Evolutionary conservation across 2,888 invertebrate genomes (phyloP), one percentile per base, ranked within the genome.

Genomic region (Malachius bipustulatus): DNA sequence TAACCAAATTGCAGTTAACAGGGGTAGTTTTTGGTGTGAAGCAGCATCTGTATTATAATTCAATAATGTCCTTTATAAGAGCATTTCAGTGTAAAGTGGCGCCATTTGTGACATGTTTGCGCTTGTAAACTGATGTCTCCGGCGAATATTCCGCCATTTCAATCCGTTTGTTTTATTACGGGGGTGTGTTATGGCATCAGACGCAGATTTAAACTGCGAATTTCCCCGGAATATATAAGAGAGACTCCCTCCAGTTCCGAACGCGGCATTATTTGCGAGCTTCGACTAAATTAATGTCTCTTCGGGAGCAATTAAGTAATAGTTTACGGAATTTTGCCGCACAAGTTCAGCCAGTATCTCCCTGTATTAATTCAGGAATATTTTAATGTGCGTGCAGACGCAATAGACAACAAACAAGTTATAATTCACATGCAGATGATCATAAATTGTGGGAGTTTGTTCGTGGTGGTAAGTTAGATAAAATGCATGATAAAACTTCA

Each of bases 81-180:
- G 52, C 52, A 52, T 51, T 54, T 50, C 49, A 47, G 48, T 53
- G 51, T 52, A 50, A 47, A 50, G 49, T 50, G 52, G 51, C 49
- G 49, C 48, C 52, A 49, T 48, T 51, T 51, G 49, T 49, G 50
- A 50, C 54, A 49, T 48, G 48, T 50, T 50, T 48, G 49, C 48
- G 47, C 49, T 46, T 50, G 51, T 51, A 50, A 50, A 50, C 49
- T 49, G 49, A 48, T 48, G 50, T 51, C 47, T 49, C 47, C 44
- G 39, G 45, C 47, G 47, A 50, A 49, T 48, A 49, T 48, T 48
- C 46, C 43, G 44, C 48, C 49, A 48, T 47, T 49, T 49, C 47
- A 47, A 48, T 47, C 46, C 49, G 50, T 48, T 49, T 50, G 49
- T 50, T 50, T 50, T 50, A 49, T 49, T 48, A 47, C 39, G 39